A percentile compares a stretch with the other conserved stretches of the same genome.
These are phyloP conservation scores for Dendrolimus pini DNA, from an alignment of 2,888 invertebrate genomes.

Conservation along the genomic window DNA sequence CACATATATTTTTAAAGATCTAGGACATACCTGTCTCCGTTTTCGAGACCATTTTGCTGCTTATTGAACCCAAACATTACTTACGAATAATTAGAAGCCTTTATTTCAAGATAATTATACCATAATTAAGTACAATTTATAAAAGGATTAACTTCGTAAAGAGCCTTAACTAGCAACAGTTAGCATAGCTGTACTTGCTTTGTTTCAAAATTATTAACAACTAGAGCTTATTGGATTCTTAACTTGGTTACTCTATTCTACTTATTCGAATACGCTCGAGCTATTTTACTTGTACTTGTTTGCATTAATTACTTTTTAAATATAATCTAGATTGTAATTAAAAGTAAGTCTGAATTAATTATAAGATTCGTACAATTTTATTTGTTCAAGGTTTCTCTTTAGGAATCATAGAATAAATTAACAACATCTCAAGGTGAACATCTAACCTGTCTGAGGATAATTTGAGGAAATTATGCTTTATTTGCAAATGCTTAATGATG, in stretches of 20 bases:
- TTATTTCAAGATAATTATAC: conserved; percentile 55
- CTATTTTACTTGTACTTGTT: background rate
- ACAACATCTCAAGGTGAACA: too few relatives aligned
- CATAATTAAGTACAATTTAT: conserved; percentile 38
- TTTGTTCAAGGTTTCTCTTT: background rate
- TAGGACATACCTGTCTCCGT: too few relatives aligned
- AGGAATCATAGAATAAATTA: too few relatives aligned
- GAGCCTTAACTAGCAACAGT: background rate
- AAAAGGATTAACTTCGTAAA: background rate
- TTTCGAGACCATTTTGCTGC: too few relatives aligned
- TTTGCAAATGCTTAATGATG: too few relatives aligned
- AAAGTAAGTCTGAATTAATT: background rate
- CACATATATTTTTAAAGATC: too few relatives aligned
- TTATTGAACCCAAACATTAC: too few relatives aligned
- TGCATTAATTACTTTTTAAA: background rate
- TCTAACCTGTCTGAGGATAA: too few relatives aligned
- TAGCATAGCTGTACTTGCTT: background rate
- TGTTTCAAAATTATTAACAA: background rate
- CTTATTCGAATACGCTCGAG: background rate
- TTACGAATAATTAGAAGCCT: conserved; percentile 31
- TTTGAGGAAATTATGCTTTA: too few relatives aligned
- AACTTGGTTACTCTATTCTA: background rate
- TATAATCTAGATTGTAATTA: background rate
- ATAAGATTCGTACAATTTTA: background rate
- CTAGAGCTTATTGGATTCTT: background rate